Conservation (phyloP, 2,113 vertebrate species). For the Aptenodytes patagonicus region DNA sequence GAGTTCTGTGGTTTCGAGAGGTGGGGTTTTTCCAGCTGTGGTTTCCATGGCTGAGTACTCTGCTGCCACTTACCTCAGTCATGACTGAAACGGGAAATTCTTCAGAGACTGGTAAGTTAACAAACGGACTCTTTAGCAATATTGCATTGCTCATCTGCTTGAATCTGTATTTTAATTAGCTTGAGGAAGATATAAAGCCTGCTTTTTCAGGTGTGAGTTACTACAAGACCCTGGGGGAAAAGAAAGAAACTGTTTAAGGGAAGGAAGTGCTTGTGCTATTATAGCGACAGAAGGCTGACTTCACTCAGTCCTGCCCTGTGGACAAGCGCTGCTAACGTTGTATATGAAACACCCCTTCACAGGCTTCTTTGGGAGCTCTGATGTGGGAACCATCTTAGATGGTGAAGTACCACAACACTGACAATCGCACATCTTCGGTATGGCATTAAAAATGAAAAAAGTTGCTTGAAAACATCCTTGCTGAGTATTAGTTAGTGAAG, state of each 20-base stretch:
- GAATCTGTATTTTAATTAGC: constrained; percentile 53
- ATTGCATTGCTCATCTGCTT: constrained; percentile 21
- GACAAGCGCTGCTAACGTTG: neutral
- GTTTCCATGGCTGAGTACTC: constrained; percentile 31
- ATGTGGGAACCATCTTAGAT: neutral
- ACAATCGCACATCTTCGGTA: neutral
- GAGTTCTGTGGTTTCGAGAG: neutral
- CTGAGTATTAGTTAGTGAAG: neutral
- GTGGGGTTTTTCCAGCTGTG: constrained; percentile 11
- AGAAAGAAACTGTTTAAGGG: neutral
- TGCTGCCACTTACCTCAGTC: neutral
- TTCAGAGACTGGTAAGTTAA: constrained; percentile 44
- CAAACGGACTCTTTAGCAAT: constrained; percentile 31
- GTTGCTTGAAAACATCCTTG: neutral
- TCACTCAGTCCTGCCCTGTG: neutral
- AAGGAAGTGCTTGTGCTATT: constrained; percentile 4
- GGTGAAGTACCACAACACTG: neutral
- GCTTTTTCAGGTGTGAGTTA: constrained; percentile 48
- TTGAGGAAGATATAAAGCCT: constrained; percentile 5
- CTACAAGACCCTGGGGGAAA: neutral
- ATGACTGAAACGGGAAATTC: neutral
- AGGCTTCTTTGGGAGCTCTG: neutral
- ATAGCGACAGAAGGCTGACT: constrained; percentile 20
- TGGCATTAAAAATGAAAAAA: neutral
- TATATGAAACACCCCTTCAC: neutral